Conservation (phyloP, 2,113 vertebrate genomes). For the Lagopus muta region DNA sequence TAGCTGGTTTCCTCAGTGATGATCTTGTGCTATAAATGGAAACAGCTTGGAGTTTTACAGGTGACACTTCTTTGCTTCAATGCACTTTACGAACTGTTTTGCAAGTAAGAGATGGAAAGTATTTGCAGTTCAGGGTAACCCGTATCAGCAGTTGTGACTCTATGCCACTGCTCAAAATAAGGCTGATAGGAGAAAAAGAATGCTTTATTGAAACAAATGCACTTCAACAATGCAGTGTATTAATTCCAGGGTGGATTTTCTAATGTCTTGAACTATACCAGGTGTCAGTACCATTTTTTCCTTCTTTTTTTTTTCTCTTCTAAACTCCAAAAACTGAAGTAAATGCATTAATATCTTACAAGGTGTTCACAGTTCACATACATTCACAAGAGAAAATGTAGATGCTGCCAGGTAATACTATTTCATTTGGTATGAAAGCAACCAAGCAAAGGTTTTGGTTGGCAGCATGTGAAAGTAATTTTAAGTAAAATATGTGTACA, state of each 20-base stretch:
- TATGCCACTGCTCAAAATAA: not conserved
- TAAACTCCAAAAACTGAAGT: not conserved
- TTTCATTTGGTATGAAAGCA: slow-evolving; percentile 21
- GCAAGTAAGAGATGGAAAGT: not conserved
- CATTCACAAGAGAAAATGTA: slow-evolving; percentile 7
- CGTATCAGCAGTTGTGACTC: not conserved
- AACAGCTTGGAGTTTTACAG: not conserved
- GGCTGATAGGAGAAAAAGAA: not conserved
- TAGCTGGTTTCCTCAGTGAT: slow-evolving; percentile 10
- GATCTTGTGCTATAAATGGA: slow-evolving; percentile 7
- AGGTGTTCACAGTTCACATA: slow-evolving; percentile 57
- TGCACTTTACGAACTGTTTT: not conserved
- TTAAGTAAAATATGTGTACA: slow-evolving; percentile 9
- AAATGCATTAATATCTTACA: slow-evolving; percentile 61
- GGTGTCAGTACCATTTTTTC: slow-evolving; percentile 12
- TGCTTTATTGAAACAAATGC: slow-evolving; percentile 62
- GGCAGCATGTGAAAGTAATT: not conserved
- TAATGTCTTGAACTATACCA: slow-evolving; percentile 52
- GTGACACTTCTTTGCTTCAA: not conserved
- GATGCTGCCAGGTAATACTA: not conserved
- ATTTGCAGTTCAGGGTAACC: not conserved
- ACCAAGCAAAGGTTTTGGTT: not conserved
- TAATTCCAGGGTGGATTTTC: slow-evolving; percentile 64
- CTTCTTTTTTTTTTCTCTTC: not conserved
- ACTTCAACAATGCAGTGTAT: slow-evolving; percentile 48